Evolutionary conservation across 2,113 vertebrate species (phyloP), one percentile per base, ranked within the genome.

Genomic region (Leucosticte australis): DNA sequence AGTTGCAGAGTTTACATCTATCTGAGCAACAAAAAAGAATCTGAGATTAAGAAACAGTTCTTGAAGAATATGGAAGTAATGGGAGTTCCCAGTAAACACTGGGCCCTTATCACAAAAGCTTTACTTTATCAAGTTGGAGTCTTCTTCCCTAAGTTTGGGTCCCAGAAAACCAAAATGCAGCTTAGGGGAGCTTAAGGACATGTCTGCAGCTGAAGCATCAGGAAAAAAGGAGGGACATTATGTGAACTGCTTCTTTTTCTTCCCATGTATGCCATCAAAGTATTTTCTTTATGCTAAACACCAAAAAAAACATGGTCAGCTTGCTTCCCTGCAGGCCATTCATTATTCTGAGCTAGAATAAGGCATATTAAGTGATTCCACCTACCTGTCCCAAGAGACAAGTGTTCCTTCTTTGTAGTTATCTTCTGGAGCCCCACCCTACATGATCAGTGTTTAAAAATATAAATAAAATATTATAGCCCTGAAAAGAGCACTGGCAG

Each of bases 351-450:
- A 86, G 10, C 26, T 77, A 89, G 3, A 15, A 52, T 59, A 83
- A 80, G 42, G 49, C 33, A 73, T 76, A 56, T 13, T 47, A 93
- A 62, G 5, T 81, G 65, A 70, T 68, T 77, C 44, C 70, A 83
- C 96, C 90, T 97, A 99, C 99, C 98, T 98, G 78, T 98, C 97
- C 97, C 98, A 98, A 69, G 97, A 96, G 52, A 98, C 96, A 65
- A 97, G 95, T 83, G 96, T 96, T 97, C 97, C 97, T 97, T 98
- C 98, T 97, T 94, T 98, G 82, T 98, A 96, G 74, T 59, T 83
- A n/a, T 99, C 98, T 30, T 99, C 99, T 92, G 98, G 95, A 96
- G 97, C 98, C 78, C 98, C 98, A 79, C 97, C 98, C 99, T 99
- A 97, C 53, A 89, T 14, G 81, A 95, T 87, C 70, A 44, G 55